These are phyloP conservation scores for Ormyrus labotus DNA, from an alignment of 2,888 invertebrate genomes.

Conservation along the genomic window DNA sequence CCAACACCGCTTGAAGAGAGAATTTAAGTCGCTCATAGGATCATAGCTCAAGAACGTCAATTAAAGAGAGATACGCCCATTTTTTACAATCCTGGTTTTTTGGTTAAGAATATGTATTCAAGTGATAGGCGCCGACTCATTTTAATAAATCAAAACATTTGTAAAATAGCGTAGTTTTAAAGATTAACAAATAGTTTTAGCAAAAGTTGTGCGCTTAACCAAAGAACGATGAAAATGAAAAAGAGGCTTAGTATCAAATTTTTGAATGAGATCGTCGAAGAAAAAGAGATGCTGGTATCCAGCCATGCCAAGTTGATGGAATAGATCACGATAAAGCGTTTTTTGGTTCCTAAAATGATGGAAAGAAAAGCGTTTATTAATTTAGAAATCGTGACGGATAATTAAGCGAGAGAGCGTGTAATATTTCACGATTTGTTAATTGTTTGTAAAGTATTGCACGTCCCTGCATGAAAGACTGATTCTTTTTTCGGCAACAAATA, in stretches of 20 bases:
- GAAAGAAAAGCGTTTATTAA: slow-evolving; percentile 20
- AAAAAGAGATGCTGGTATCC: slow-evolving; percentile 51
- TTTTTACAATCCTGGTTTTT: not conserved
- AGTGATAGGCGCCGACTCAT: not conserved
- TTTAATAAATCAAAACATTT: not conserved
- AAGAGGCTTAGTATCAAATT: not conserved
- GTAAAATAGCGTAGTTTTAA: too few relatives aligned
- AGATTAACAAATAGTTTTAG: too few relatives aligned
- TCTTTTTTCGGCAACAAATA: slow-evolving; percentile 50
- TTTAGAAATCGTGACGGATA: slow-evolving; percentile 25
- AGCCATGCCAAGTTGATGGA: slow-evolving; percentile 25
- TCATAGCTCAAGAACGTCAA: not conserved
- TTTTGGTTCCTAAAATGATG: slow-evolving; percentile 27
- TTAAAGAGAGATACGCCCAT: slow-evolving; percentile 8
- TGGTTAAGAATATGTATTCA: not conserved
- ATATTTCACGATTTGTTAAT: slow-evolving; percentile 39
- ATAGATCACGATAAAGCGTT: slow-evolving; percentile 6
- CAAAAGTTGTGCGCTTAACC: too few relatives aligned
- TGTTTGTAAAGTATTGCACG: slow-evolving; percentile 48
- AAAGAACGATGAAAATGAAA: not conserved
- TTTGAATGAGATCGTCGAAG: not conserved
- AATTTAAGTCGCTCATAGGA: not conserved
- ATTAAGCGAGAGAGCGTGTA: slow-evolving; percentile 27
- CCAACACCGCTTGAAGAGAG: slow-evolving; percentile 18
- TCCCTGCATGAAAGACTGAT: slow-evolving; percentile 59